phyloP scores from a whole-genome alignment of 2,113 vertebrate genomes.

The Leucopsar rothschildi region DNA sequence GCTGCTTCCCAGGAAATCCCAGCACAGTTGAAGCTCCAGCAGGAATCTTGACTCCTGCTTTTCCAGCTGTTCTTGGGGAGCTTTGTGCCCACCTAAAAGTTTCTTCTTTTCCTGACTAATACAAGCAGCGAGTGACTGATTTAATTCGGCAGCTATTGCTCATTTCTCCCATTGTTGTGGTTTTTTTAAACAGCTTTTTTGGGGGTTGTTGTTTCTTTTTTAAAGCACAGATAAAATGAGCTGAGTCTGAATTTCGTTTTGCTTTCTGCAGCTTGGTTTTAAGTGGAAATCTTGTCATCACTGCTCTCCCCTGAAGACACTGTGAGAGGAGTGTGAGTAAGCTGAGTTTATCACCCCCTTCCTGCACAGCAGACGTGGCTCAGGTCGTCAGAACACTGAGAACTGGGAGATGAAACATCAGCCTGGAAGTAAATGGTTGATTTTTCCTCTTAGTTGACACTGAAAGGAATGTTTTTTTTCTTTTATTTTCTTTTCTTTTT shows the following conservation, averaged over 20 bases:
- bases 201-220: neutral
- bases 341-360: neutral
- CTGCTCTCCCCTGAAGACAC: neutral
- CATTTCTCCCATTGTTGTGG: conserved; percentile 6
- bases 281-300: conserved; percentile 15
- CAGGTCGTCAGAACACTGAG: neutral
- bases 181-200: neutral
- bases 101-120: conserved; percentile 41
- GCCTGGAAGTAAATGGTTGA: neutral
- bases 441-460: neutral
- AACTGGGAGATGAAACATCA: neutral
- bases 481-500: no score
- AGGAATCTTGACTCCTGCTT: neutral
- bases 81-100: neutral
- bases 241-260: conserved; percentile 15
- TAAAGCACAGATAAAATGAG: conserved; percentile 41
- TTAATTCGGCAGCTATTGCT: conserved; percentile 45
- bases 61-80: neutral
- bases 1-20: neutral
- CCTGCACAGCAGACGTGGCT: neutral
- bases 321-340: neutral
- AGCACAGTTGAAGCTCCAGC: neutral
- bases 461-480: neutral
- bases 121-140: neutral
- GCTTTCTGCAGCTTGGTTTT: conserved; percentile 16